Percentiles rank a stretch among this genome's conserved stretches.
Conservation (phyloP, 2,797 vertebrate species). For the Monodelphis domestica region DNA sequence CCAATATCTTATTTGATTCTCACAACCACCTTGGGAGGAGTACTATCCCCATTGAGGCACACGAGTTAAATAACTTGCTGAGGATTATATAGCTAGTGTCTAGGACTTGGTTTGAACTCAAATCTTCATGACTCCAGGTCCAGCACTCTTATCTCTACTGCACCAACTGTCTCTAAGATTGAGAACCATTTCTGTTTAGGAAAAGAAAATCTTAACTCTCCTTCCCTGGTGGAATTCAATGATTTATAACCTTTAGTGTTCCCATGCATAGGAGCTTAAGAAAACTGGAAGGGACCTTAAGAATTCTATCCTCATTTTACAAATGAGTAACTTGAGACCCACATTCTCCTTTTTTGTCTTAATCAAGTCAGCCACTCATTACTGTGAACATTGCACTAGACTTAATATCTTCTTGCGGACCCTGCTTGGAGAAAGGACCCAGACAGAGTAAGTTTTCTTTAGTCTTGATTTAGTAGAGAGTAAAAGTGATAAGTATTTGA, state of each 20-base stretch:
- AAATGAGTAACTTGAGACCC: background rate
- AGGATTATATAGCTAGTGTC: background rate
- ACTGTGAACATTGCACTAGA: background rate
- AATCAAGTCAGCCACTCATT: background rate
- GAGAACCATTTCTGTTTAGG: constrained; percentile 14
- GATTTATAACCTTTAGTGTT: background rate
- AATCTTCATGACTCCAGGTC: background rate
- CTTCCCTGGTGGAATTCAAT: background rate
- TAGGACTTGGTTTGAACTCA: background rate
- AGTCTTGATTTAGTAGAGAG: background rate
- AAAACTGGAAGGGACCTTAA: background rate
- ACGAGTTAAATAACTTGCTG: background rate
- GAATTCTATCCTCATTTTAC: background rate
- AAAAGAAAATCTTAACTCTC: constrained; percentile 20
- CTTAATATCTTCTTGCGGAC: background rate
- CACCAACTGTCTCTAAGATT: background rate
- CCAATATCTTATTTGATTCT: background rate
- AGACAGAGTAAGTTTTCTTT: background rate
- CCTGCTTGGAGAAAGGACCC: background rate
- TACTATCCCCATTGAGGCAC: background rate
- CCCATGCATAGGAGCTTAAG: background rate
- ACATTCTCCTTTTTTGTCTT: background rate
- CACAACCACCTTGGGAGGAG: background rate
- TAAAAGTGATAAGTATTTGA: background rate
- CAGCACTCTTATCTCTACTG: background rate